Conservation (phyloP, 2,113 vertebrate species). For the Calonectris borealis region DNA sequence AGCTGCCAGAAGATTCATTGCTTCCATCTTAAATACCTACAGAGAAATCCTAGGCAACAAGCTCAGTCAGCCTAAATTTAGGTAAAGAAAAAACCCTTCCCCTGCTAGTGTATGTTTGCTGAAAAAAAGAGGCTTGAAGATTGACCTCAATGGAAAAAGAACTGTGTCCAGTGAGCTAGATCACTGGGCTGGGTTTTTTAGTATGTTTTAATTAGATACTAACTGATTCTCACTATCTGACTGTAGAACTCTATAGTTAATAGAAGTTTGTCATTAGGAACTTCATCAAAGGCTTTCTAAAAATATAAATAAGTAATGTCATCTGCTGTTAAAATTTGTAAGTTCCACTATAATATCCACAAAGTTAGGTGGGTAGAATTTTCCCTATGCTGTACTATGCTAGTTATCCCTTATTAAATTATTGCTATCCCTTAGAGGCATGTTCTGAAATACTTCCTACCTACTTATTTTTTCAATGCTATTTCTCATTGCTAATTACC, state of each 20-base stretch:
- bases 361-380: slow-evolving; percentile 36
- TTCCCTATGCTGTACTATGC: slow-evolving; percentile 1
- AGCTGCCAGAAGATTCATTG: neutral
- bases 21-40: neutral
- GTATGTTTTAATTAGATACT: slow-evolving; percentile 2
- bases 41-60: neutral
- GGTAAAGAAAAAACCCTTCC: neutral
- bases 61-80: neutral
- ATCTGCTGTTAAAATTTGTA: slow-evolving; percentile 53
- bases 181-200: neutral
- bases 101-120: neutral
- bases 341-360: slow-evolving; percentile 48
- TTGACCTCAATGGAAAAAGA: neutral
- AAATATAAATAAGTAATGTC: slow-evolving; percentile 70
- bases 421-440: slow-evolving; percentile 55
- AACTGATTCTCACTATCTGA: neutral
- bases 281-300: slow-evolving; percentile 68
- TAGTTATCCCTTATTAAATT: slow-evolving; percentile 63
- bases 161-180: neutral
- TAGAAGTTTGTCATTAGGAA: slow-evolving; percentile 55
- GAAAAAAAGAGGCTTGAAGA: neutral
- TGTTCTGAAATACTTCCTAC: slow-evolving; percentile 50
- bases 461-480: slow-evolving; percentile 19
- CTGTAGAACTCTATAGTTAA: slow-evolving; percentile 16
- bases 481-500: slow-evolving; percentile 60